Evolutionary conservation across 2,113 vertebrate species (phyloP).

Genomic region (Seriola quinqueradiata): DNA sequence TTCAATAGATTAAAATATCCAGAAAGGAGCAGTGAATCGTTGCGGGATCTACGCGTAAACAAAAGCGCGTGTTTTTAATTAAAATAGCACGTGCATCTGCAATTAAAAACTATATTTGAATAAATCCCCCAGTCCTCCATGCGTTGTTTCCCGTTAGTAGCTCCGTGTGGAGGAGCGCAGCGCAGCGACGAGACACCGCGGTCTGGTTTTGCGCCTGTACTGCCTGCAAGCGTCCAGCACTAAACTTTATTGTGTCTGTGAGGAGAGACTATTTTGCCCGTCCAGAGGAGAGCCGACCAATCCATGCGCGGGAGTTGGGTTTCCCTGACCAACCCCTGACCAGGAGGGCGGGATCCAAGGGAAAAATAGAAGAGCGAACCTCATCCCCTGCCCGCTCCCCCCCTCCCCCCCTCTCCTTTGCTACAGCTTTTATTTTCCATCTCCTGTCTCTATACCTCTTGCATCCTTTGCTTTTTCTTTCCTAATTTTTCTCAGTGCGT

Average conservation of each 20-base stretch:
- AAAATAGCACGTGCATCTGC: background rate
- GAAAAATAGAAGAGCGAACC: conserved; percentile 48
- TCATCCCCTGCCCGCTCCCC: conserved; percentile 26
- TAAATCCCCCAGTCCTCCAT: conserved; percentile 32
- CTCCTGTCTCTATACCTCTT: conserved; percentile 7
- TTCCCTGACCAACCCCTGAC: conserved; percentile 73
- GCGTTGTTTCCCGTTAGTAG: conserved; percentile 8
- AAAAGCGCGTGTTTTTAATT: background rate
- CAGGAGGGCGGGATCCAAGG: conserved; percentile 68
- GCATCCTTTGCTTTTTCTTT: conserved; percentile 6
- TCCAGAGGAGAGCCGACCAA: conserved; percentile 65
- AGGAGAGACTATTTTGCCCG: conserved; percentile 51
- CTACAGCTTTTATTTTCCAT: background rate
- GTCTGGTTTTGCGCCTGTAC: conserved; percentile 42
- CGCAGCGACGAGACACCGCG: conserved; percentile 11
- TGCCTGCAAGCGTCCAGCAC: conserved; percentile 52
- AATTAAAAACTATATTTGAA: conserved; percentile 4
- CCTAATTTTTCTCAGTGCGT: background rate
- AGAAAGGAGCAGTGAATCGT: conserved; percentile 3
- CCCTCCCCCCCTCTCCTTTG: background rate
- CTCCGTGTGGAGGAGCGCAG: conserved; percentile 26
- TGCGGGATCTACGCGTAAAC: background rate
- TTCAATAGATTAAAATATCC: conserved; percentile 52
- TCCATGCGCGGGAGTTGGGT: conserved; percentile 56
- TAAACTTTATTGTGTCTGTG: conserved; percentile 77